A percentile compares a stretch with the other conserved stretches of the same genome.
These are phyloP conservation scores for Onychorhynchus coronatus DNA, from an alignment of 2,113 vertebrate genomes.

Conservation along the genomic window DNA sequence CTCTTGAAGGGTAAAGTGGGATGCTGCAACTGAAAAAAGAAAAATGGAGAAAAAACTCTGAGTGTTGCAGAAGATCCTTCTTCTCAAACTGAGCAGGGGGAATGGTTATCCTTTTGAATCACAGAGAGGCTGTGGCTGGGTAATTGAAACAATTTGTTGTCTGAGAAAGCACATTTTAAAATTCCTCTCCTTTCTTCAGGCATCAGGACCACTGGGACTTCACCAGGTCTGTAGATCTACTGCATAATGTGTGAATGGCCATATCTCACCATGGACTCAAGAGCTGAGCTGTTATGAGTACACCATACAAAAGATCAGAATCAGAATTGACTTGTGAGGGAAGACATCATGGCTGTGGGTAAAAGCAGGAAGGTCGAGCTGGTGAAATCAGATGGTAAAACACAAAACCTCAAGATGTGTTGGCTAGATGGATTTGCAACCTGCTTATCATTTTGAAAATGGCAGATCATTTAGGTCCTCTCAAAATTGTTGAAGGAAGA, in stretches of 20 bases:
- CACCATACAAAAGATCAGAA: neutral
- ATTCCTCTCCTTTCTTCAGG: slow-evolving; percentile 18
- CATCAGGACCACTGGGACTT: neutral
- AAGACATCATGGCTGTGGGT: neutral
- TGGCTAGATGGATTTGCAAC: neutral
- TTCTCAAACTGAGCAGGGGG: neutral
- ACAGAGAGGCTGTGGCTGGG: neutral
- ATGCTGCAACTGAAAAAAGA: neutral
- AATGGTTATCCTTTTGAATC: neutral
- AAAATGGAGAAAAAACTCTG: too few relatives aligned
- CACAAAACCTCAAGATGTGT: neutral
- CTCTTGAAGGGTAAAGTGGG: neutral
- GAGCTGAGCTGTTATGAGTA: neutral
- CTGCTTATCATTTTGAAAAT: neutral
- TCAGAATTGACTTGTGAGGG: neutral
- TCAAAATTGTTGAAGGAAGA: neutral
- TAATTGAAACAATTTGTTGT: slow-evolving; percentile 24
- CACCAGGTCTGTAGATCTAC: neutral
- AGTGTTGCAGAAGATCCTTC: neutral
- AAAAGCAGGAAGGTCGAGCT: neutral
- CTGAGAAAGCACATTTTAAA: slow-evolving; percentile 8
- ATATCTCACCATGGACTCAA: slow-evolving; percentile 29
- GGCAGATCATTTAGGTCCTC: neutral
- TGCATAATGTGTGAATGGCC: slow-evolving; percentile 7
- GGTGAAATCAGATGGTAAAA: neutral